These are phyloP conservation scores for Tachina grossa DNA, from an alignment of 2,888 invertebrate species.

Conservation along the genomic window DNA sequence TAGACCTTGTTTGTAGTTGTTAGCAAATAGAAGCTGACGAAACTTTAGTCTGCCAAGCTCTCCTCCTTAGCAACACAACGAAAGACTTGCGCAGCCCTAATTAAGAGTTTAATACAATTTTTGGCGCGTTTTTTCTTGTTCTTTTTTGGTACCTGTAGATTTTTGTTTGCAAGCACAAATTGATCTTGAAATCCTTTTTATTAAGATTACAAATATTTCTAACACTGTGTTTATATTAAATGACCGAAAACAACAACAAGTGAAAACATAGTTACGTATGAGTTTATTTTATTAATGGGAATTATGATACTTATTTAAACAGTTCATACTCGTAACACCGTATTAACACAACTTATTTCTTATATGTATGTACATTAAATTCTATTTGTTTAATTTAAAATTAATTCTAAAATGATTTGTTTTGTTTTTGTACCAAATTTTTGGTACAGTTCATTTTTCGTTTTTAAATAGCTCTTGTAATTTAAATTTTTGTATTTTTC, in stretches of 20 bases:
- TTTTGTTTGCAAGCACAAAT: constrained; percentile 70
- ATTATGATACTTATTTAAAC: background rate
- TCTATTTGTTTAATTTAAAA: constrained; percentile 2
- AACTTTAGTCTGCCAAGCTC: constrained; percentile 67
- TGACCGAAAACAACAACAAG: background rate
- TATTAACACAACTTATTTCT: background rate
- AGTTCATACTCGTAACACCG: too few species aligned
- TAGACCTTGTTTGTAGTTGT: constrained; percentile 72
- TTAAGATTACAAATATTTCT: background rate
- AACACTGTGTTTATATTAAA: background rate
- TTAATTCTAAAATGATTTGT: background rate
- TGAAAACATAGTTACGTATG: background rate
- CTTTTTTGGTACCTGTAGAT: constrained; percentile 65
- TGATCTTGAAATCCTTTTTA: constrained; percentile 12
- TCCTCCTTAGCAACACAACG: constrained; percentile 80
- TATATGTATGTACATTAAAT: background rate
- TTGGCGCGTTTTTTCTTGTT: constrained; percentile 59
- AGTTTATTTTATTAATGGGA: background rate
- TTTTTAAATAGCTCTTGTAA: constrained; percentile 79
- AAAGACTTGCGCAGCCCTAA: constrained; percentile 73
- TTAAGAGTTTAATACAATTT: constrained; percentile 21
- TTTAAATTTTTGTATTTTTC: constrained; percentile 89
- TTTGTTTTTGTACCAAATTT: too few species aligned
- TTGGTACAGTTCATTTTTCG: constrained; percentile 2
- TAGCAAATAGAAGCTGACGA: constrained; percentile 62